Conservation (phyloP, 1,140 invertebrate genomes). For the Drosophila micromelanica region DNA sequence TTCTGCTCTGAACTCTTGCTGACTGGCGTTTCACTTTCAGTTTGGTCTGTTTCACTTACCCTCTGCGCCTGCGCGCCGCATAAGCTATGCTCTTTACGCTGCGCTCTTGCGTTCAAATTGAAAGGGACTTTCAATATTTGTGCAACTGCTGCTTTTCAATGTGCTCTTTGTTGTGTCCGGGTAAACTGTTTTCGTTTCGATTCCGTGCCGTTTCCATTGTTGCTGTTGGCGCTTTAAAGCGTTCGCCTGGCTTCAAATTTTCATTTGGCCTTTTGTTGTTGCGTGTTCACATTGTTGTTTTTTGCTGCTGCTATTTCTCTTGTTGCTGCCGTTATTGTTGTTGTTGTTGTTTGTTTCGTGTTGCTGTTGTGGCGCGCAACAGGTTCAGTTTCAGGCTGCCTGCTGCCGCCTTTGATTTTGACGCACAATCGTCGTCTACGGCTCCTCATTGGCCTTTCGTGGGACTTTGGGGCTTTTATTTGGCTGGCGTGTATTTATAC, state of each 20-base stretch:
- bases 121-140: slow-evolving; percentile 45
- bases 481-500: slow-evolving; percentile 49
- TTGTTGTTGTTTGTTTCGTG: slow-evolving; percentile 38
- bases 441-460: slow-evolving; percentile 49
- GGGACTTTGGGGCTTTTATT: slow-evolving; percentile 50
- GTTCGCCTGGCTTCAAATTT: slow-evolving; percentile 32
- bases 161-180: slow-evolving; percentile 6
- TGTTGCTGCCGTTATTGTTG: too few relatives aligned
- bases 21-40: slow-evolving; percentile 22
- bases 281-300: slow-evolving; percentile 28
- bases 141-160: slow-evolving; percentile 9
- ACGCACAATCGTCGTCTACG: slow-evolving; percentile 47
- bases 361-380: slow-evolving; percentile 64
- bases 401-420: slow-evolving; percentile 29
- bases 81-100: slow-evolving; percentile 1
- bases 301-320: slow-evolving; percentile 5
- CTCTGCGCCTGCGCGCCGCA: slow-evolving; percentile 39
- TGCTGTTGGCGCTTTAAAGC: slow-evolving; percentile 44
- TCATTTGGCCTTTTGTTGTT: slow-evolving; percentile 33
- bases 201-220: slow-evolving; percentile 18
- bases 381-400: slow-evolving; percentile 55
- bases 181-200: slow-evolving; percentile 13
- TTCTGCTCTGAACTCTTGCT: slow-evolving; percentile 34
- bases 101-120: slow-evolving; percentile 52
- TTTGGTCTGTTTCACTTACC: slow-evolving; percentile 35